Evolutionary conservation across 2,888 invertebrate genomes (phyloP), one percentile per base, ranked within the genome.

Genomic region (Ischnura elegans): DNA sequence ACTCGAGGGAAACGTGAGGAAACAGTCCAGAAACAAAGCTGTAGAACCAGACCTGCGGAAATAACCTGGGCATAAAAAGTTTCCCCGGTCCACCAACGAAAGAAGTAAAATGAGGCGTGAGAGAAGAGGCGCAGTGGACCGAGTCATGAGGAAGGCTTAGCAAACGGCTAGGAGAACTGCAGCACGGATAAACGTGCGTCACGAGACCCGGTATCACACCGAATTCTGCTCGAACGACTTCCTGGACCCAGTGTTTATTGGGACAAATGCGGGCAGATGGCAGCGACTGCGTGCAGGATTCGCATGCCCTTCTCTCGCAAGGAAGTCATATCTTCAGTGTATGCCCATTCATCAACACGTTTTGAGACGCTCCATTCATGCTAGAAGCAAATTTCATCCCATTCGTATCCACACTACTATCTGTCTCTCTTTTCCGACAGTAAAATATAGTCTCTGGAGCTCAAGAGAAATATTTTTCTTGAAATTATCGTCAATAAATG

Each of bases 11-110:
- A 61, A n/a, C n/a, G n/a, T 2, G 36, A 29, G 76, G 36, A 36
- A 76, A 8, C 29, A 76, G 76, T 29, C 5, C 36, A 1, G 36
- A 61, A 61, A 36, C 13, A 36, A 36, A 76, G 76, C n/a, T 61
- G n/a, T 36, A 36, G 36, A 61, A 36, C 13, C 13, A 76, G 76
- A 29, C 36, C 36, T 29, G 36, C 36, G n/a, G 36, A 36, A 76
- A n/a, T n/a, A n/a, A n/a, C n/a, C n/a, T n/a, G 76, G 76, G 76
- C 36, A 76, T 76, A 76, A 76, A 76, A 36, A 76, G 76, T 36
- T 29, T 36, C 16, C 29, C 10, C 76, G 36, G 76, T 36, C 76
- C 36, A 36, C 25, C 76, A 36, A 36, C 36, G 1, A 76, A 76
- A 29, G 13, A 36, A 36, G 76, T 8, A 16, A 36, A 76, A 76